Conservation (phyloP, 2,888 invertebrate species). For the Papilio protenor region DNA sequence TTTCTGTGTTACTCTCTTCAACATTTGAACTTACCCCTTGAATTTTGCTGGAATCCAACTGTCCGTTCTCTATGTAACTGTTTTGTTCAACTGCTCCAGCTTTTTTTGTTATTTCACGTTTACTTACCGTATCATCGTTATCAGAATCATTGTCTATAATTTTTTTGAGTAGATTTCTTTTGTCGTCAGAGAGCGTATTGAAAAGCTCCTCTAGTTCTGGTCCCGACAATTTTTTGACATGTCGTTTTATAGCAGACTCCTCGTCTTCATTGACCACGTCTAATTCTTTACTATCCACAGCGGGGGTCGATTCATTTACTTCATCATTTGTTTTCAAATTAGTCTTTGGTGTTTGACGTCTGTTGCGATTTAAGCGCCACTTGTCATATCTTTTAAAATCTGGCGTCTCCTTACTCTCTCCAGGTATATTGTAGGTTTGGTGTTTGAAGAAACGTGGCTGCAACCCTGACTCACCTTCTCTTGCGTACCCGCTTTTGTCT, state of each 20-base stretch:
- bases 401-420: conserved; percentile 55
- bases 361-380: conserved; percentile 58
- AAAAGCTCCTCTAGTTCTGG: conserved; percentile 72
- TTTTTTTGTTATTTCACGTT: conserved; percentile 79
- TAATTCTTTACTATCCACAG: conserved; percentile 46
- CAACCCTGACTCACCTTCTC: conserved; percentile 55
- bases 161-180: conserved; percentile 69
- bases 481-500: conserved; percentile 50
- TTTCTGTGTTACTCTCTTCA: conserved; percentile 56
- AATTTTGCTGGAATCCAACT: conserved; percentile 68
- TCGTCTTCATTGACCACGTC: conserved; percentile 60
- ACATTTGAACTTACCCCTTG: conserved; percentile 59
- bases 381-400: conserved; percentile 56
- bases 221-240: conserved; percentile 71
- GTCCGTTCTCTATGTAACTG: conserved; percentile 64
- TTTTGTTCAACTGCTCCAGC: conserved; percentile 72
- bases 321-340: conserved; percentile 38
- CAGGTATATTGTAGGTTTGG: conserved; percentile 58
- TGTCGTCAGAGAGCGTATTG: conserved; percentile 72
- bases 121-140: conserved; percentile 57
- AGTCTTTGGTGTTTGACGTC: conserved; percentile 55
- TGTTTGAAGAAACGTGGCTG: conserved; percentile 56
- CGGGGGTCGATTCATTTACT: conserved; percentile 33
- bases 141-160: conserved; percentile 57
- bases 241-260: conserved; percentile 71